Conservation (phyloP, 2,113 vertebrate species). For the Stercorarius parasiticus region DNA sequence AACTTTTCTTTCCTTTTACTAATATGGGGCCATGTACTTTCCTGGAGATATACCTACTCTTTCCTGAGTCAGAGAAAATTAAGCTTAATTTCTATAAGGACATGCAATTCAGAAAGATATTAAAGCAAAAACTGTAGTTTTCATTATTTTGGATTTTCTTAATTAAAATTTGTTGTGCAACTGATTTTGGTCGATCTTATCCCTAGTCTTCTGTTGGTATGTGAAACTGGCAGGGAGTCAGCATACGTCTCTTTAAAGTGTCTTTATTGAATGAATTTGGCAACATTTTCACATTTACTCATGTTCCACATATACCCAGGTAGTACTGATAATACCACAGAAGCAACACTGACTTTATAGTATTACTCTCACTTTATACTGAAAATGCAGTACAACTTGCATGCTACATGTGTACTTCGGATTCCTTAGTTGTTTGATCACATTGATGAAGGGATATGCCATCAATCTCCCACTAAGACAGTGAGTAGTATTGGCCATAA, state of each 20-base stretch:
- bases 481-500: constrained; percentile 86
- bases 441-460: constrained; percentile 78
- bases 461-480: constrained; percentile 85
- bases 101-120: not conserved
- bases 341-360: constrained; percentile 22
- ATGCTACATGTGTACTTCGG: constrained; percentile 63
- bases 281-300: not conserved
- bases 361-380: not conserved
- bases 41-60: not conserved
- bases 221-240: not conserved
- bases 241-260: not conserved
- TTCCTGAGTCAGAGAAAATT: not conserved
- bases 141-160: not conserved
- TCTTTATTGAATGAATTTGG: not conserved
- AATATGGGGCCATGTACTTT: not conserved
- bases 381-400: constrained; percentile 53
- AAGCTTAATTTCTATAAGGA: not conserved
- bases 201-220: not conserved
- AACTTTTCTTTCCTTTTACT: not conserved
- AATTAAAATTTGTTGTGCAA: not conserved
- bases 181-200: not conserved
- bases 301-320: not conserved
- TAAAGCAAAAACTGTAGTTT: not conserved
- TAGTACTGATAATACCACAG: not conserved
- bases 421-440: constrained; percentile 80